Conservation (phyloP, 1,140 invertebrate species). For the Aethina tumida region DNA sequence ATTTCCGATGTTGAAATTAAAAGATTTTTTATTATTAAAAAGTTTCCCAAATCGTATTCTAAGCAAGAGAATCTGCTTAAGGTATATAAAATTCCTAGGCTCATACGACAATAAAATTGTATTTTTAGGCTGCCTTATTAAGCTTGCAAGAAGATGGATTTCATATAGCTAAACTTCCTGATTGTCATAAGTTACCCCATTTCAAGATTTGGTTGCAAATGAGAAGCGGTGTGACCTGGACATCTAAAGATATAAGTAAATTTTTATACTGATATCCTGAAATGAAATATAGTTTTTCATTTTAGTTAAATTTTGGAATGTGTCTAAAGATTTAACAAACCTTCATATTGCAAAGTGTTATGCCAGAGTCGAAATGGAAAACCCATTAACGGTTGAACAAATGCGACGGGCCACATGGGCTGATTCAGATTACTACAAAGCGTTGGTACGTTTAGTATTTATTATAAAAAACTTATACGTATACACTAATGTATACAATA, state of each 20-base stretch:
- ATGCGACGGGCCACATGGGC: background rate
- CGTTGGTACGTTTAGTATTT: too few relatives aligned
- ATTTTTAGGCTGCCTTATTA: too few relatives aligned
- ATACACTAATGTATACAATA: too few relatives aligned
- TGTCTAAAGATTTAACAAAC: constrained; percentile 4
- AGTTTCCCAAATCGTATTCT: too few relatives aligned
- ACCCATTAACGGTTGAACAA: constrained; percentile 2
- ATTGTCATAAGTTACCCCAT: constrained; percentile 27
- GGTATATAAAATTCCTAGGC: too few relatives aligned
- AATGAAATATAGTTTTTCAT: background rate
- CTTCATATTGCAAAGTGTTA: background rate
- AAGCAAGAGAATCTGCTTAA: too few relatives aligned
- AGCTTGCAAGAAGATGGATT: constrained; percentile 30
- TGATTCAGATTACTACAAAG: background rate
- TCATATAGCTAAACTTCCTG: constrained; percentile 30
- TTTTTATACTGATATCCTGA: too few relatives aligned
- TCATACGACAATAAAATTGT: too few relatives aligned
- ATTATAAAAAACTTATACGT: too few relatives aligned
- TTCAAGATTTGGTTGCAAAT: constrained; percentile 30
- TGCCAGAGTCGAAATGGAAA: too few relatives aligned
- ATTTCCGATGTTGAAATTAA: too few relatives aligned
- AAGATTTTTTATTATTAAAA: too few relatives aligned
- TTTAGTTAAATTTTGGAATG: background rate
- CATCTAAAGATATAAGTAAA: constrained; percentile 20
- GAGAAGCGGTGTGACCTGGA: constrained; percentile 23